A percentile compares a stretch with the other conserved stretches of the same genome.
Conservation (phyloP, 2,888 invertebrate genomes). For the Limnephilus lunatus region DNA sequence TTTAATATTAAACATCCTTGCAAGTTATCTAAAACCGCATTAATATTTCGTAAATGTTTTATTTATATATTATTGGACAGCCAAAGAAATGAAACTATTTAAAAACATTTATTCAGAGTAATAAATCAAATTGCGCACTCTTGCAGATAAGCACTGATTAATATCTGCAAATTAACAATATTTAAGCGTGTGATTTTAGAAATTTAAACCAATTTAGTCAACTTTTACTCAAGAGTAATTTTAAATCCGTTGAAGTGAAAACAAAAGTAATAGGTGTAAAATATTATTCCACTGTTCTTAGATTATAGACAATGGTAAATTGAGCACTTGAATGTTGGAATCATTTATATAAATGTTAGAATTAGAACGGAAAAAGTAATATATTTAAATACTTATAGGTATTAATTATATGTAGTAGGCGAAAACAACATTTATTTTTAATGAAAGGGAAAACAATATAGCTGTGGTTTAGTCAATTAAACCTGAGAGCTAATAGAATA, state of each 20-base stretch:
- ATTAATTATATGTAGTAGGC: background rate
- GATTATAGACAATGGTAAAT: background rate
- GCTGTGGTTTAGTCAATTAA: background rate
- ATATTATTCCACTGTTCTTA: background rate
- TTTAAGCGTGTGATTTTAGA: background rate
- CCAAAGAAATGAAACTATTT: background rate
- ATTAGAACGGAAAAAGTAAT: background rate
- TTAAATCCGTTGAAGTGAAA: background rate
- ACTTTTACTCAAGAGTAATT: background rate
- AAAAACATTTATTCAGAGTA: background rate
- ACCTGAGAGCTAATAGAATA: background rate
- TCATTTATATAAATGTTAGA: background rate
- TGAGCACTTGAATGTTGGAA: background rate
- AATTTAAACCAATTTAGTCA: background rate
- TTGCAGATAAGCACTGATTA: background rate
- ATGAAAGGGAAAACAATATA: background rate
- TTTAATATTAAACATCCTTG: too few relatives aligned
- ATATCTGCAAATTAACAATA: background rate
- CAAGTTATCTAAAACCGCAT: background rate
- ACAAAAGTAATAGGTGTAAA: background rate
- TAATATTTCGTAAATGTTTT: background rate
- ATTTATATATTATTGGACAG: background rate
- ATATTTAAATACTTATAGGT: background rate
- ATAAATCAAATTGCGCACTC: background rate
- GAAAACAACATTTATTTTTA: background rate